Conservation (phyloP, 2,797 vertebrate genomes). For the Myiotriccus ornatus region DNA sequence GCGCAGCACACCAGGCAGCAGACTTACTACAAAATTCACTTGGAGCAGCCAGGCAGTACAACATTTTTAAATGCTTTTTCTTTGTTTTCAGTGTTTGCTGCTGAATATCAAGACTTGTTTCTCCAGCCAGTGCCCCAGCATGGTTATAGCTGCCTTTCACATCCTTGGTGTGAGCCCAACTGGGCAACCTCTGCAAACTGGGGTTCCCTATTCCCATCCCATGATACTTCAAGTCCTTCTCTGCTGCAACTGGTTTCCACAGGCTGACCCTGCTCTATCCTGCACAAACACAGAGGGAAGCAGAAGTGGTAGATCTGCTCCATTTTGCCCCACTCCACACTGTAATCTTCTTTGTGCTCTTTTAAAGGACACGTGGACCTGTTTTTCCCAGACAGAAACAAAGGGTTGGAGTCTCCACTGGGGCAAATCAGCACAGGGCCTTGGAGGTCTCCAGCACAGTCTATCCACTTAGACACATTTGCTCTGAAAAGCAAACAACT, state of each 20-base stretch:
- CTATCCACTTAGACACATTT: neutral
- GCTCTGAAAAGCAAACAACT: neutral
- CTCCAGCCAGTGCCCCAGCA: neutral
- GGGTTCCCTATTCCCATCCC: neutral
- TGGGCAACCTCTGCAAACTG: neutral
- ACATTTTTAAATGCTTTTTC: neutral
- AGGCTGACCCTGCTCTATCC: neutral
- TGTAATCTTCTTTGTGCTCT: neutral
- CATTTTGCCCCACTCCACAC: neutral
- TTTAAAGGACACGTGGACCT: neutral
- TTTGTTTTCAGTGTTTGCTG: neutral
- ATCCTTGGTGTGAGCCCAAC: neutral
- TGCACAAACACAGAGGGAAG: neutral
- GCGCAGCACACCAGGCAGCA: neutral
- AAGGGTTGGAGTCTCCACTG: neutral
- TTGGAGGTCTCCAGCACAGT: neutral
- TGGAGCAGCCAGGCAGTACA: neutral
- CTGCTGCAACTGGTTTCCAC: neutral
- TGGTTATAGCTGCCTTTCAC: neutral
- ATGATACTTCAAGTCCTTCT: neutral
- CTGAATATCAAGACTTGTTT: neutral
- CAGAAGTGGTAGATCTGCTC: neutral
- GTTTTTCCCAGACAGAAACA: neutral
- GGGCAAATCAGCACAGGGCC: neutral
- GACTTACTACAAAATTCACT: neutral